Evolutionary conservation across 2,113 vertebrate genomes (phyloP).

Genomic region (Ceratotherium simum): DNA sequence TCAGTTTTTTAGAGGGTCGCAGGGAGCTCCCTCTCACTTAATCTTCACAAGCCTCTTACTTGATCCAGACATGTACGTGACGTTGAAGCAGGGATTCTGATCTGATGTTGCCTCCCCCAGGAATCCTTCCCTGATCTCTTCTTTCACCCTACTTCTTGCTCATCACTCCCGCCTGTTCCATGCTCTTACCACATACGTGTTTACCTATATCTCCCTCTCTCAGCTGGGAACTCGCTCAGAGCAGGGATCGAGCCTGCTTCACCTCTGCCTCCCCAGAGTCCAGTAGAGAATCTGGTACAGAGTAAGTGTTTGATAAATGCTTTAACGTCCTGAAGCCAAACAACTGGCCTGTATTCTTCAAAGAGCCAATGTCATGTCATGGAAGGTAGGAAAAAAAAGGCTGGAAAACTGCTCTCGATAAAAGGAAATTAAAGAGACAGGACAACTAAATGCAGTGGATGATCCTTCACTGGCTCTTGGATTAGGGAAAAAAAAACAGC

Average conservation of each 20-base stretch:
- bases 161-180: not conserved
- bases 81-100: not conserved
- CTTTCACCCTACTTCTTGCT: not conserved
- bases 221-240: not conserved
- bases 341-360: not conserved
- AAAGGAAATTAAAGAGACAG: constrained; percentile 45
- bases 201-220: not conserved
- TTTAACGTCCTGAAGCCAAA: not conserved
- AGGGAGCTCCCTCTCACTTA: not conserved
- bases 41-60: not conserved
- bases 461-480: not conserved
- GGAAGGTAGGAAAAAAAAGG: not conserved
- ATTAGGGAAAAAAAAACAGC: constrained; percentile 4
- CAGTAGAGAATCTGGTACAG: not conserved
- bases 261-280: not conserved
- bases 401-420: not conserved
- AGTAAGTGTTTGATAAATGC: not conserved
- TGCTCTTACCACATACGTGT: not conserved
- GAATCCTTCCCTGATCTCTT: not conserved
- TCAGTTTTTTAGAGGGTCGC: not conserved
- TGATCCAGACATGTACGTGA: not conserved
- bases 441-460: not conserved
- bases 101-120: not conserved
- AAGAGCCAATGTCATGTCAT: not conserved
- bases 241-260: not conserved